phyloP scores from a whole-genome alignment of 2,888 invertebrate species.

The Drosophila limbata region DNA sequence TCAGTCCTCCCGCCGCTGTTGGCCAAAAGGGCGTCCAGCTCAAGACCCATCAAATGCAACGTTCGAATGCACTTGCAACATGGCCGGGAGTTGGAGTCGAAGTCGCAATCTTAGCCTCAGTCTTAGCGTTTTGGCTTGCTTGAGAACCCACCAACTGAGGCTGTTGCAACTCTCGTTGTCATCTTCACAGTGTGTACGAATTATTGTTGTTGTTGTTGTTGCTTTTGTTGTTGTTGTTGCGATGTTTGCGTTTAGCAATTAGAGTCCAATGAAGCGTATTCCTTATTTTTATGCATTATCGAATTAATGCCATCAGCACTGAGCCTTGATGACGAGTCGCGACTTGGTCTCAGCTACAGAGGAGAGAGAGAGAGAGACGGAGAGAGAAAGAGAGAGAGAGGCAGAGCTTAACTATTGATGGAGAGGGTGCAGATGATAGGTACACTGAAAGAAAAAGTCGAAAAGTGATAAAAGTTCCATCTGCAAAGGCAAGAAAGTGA shows the following conservation, averaged over 20 bases:
- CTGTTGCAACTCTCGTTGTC: conserved; percentile 62
- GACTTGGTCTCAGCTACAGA: conserved; percentile 29
- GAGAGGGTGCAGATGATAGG: conserved; percentile 27
- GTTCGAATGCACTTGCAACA: conserved; percentile 59
- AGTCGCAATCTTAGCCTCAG: conserved; percentile 11
- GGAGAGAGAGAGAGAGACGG: neutral
- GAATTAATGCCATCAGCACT: conserved; percentile 73
- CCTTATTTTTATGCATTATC: conserved; percentile 80
- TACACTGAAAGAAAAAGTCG: conserved; percentile 12
- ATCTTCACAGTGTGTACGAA: conserved; percentile 46
- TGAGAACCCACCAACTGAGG: conserved; percentile 25
- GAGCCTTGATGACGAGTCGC: conserved; percentile 58
- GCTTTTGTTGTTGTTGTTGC: conserved; percentile 18
- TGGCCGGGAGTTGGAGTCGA: conserved; percentile 4
- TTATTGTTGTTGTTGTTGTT: conserved; percentile 31
- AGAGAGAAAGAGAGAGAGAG: conserved; percentile 5
- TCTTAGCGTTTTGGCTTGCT: conserved; percentile 8
- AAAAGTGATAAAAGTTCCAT: neutral
- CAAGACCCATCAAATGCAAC: conserved; percentile 49
- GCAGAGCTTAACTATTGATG: conserved; percentile 6
- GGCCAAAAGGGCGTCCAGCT: conserved; percentile 41
- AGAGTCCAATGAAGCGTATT: conserved; percentile 81
- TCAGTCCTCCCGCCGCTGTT: conserved; percentile 41
- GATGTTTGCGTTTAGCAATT: conserved; percentile 76
- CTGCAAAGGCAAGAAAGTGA: neutral